A percentile compares a stretch with the other conserved stretches of the same genome.
phyloP scores from a whole-genome alignment of 2,113 vertebrate species.

The Lates calcarifer region DNA sequence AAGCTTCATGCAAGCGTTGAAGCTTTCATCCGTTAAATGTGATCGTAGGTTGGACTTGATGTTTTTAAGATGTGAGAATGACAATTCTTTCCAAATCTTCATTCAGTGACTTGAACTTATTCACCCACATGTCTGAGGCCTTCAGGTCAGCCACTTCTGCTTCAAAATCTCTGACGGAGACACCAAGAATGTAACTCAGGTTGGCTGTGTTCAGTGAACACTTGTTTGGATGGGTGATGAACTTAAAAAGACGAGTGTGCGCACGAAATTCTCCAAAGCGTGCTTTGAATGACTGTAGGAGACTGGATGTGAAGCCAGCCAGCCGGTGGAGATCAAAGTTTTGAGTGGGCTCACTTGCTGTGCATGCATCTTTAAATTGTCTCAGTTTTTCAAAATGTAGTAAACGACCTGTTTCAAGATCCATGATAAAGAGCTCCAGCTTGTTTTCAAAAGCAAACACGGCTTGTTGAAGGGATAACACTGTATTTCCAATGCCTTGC shows the following conservation, averaged over 20 bases:
- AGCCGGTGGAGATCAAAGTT: constrained; percentile 66
- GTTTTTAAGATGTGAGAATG: constrained; percentile 39
- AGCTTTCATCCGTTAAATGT: constrained; percentile 34
- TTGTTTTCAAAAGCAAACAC: constrained; percentile 74
- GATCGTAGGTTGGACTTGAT: constrained; percentile 34
- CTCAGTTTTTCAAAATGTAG: constrained; percentile 43
- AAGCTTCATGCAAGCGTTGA: constrained; percentile 45
- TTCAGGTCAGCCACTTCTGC: constrained; percentile 9
- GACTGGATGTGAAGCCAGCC: constrained; percentile 60
- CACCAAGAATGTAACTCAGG: constrained; percentile 27
- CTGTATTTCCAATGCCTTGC: constrained; percentile 73
- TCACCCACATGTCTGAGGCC: constrained; percentile 22
- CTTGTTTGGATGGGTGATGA: constrained; percentile 64
- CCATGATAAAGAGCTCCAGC: constrained; percentile 58
- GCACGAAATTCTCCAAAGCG: constrained; percentile 59
- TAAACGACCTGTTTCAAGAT: constrained; percentile 29
- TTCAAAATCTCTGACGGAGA: constrained; percentile 20
- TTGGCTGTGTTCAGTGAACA: constrained; percentile 16
- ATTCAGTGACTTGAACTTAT: constrained; percentile 39
- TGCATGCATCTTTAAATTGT: constrained; percentile 48
- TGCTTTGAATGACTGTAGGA: constrained; percentile 63
- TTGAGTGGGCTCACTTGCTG: constrained; percentile 31
- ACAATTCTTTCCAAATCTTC: constrained; percentile 35
- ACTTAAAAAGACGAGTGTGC: constrained; percentile 55
- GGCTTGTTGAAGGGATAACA: constrained; percentile 70